phyloP scores from a whole-genome alignment of 2,797 vertebrate species.

The Ctenopoma kingsleyae region DNA sequence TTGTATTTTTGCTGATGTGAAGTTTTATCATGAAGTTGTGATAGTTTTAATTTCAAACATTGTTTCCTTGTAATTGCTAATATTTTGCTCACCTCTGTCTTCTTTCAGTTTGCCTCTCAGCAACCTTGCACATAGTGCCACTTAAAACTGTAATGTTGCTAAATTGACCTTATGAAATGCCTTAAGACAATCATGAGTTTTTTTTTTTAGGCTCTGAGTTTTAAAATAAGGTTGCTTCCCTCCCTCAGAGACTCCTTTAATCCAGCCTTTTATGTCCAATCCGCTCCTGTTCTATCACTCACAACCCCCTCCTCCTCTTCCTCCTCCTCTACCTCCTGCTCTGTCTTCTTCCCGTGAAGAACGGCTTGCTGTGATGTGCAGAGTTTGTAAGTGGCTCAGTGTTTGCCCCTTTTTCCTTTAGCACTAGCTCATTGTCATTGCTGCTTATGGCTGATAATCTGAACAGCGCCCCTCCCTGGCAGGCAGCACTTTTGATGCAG shows the following conservation, averaged over 20 bases:
- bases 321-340: slow-evolving; percentile 58
- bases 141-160: slow-evolving; percentile 35
- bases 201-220: slow-evolving; percentile 31
- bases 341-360: slow-evolving; percentile 85
- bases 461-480: slow-evolving; percentile 8
- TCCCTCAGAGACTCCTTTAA: slow-evolving; percentile 58
- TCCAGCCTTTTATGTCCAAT: slow-evolving; percentile 71
- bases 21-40: slow-evolving; percentile 35
- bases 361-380: slow-evolving; percentile 88
- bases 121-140: slow-evolving; percentile 32
- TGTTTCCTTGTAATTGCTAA: slow-evolving; percentile 40
- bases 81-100: slow-evolving; percentile 51
- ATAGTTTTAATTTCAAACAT: slow-evolving; percentile 44
- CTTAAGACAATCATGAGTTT: slow-evolving; percentile 34
- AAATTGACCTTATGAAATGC: slow-evolving; percentile 18
- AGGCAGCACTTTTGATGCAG: slow-evolving; percentile 40
- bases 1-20: slow-evolving; percentile 13
- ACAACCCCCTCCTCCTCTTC: slow-evolving; percentile 31
- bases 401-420: slow-evolving; percentile 68
- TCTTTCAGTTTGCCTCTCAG: slow-evolving; percentile 50
- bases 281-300: slow-evolving; percentile 56
- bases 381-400: slow-evolving; percentile 88
- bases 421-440: slow-evolving; percentile 53
- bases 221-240: slow-evolving; percentile 55
- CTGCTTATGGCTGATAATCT: slow-evolving; percentile 63